Evolutionary conservation across 2,888 invertebrate genomes (phyloP), one percentile per base, ranked within the genome.

Genomic region (Dolomedes plantarius): DNA sequence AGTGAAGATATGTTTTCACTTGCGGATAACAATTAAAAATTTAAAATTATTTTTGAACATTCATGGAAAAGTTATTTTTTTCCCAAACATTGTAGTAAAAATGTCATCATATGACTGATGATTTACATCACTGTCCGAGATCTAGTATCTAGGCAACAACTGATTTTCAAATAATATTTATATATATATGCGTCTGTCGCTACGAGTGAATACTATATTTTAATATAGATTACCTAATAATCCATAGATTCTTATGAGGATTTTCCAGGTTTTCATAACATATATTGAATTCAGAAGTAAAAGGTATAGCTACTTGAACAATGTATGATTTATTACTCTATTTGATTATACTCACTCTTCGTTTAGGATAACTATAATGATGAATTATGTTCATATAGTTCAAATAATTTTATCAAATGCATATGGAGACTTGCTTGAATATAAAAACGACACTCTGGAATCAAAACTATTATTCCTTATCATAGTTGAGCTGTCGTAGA

Each of bases 31-130:
- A 23, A 56, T 56, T 46, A 56, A 56, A 56, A 56, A 23, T 56
- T 56, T 56, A 56, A 56, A 56, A 56, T 56, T 19, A 23, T 56
- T 56, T 56, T 56, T n/a, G 36, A 56, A 56, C 56, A 56, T 56
- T 56, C 11, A 5, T 56, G 56, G 23, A 56, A 56, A n/a, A 56
- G 56, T 56, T 23, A 23, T 23, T 23, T 46, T 16, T 16, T 46
- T 56, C 23, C 23, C n/a, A n/a, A 56, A 56, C 23, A 6, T 23
- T 11, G 5, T 56, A 5, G 23, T 56, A 56, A 23, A 56, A 23
- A 23, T 56, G 23, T 56, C 23, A 23, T 56, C 16, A 23, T 56
- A 56, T 56, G 56, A 56, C 56, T 56, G 1, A 56, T 56, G 46
- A 46, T 9, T n/a, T 2, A 46, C 7, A 56, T 56, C 19, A 23